Conservation (phyloP, 2,797 vertebrate species). For the Malacoctenus gilli region DNA sequence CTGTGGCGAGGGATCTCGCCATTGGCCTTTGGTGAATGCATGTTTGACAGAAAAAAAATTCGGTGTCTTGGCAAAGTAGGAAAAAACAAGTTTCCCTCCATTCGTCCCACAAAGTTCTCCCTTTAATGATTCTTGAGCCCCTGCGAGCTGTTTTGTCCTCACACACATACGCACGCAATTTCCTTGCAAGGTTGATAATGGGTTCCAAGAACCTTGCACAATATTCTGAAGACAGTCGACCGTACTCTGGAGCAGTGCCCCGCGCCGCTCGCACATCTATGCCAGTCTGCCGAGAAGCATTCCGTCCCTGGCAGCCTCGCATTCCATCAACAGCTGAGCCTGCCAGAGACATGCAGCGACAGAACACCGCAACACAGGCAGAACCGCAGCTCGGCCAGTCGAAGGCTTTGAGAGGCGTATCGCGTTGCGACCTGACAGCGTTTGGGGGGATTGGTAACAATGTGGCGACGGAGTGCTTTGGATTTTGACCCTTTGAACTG, state of each 20-base stretch:
- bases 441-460: constrained; percentile 41
- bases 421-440: constrained; percentile 59
- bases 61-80: no score
- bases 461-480: constrained; percentile 20
- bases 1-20: no score
- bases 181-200: not conserved
- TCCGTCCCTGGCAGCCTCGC: constrained; percentile 45
- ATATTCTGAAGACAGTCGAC: not conserved
- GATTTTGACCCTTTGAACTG: constrained; percentile 39
- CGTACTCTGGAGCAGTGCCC: constrained; percentile 4
- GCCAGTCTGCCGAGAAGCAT: constrained; percentile 40
- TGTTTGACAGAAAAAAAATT: no score
- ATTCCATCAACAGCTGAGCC: constrained; percentile 77
- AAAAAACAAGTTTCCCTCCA: no score
- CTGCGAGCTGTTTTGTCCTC: not conserved
- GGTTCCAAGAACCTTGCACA: not conserved
- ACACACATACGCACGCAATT: not conserved
- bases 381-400: constrained; percentile 27
- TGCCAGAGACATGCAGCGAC: constrained; percentile 66
- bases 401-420: constrained; percentile 50
- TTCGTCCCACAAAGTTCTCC: no score
- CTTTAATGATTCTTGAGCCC: no score
- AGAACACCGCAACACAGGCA: constrained; percentile 51
- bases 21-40: no score
- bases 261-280: constrained; percentile 20